Percentiles rank a stretch among this genome's conserved stretches.
These are phyloP conservation scores for Mormyrus hasselquistii DNA, from an alignment of 2,797 vertebrate genomes.

Conservation along the genomic window DNA sequence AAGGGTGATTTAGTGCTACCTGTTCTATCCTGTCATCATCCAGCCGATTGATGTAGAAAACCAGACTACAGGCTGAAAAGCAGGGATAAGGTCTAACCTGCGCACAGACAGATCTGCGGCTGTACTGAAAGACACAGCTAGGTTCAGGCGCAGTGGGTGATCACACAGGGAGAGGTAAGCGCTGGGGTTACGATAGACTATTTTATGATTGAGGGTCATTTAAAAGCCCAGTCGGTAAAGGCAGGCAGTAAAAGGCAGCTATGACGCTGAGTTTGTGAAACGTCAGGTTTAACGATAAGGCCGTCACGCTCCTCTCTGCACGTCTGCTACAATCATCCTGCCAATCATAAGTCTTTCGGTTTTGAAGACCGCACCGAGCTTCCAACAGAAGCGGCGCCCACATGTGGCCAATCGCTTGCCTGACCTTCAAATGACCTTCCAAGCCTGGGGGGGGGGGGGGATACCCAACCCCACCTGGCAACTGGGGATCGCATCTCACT, in stretches of 20 bases:
- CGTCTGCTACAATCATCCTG: not conserved
- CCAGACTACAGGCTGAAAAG: not conserved
- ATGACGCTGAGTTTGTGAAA: not conserved
- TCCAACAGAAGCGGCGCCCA: not conserved
- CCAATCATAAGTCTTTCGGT: not conserved
- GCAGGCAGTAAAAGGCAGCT: not conserved
- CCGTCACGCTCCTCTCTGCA: not conserved
- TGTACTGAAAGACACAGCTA: not conserved
- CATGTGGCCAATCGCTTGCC: not conserved
- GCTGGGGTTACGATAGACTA: not conserved
- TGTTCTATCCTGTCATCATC: not conserved
- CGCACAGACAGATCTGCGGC: not conserved
- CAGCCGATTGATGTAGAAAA: not conserved
- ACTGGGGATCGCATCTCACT: not conserved
- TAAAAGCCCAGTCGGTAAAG: not conserved
- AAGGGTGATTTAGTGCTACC: not conserved
- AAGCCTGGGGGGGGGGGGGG: not conserved
- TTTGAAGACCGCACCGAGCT: not conserved
- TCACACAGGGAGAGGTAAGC: not conserved
- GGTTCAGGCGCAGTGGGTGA: not conserved
- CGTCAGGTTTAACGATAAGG: not conserved
- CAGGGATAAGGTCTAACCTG: too few relatives aligned
- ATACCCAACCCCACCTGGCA: not conserved
- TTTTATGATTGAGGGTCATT: not conserved
- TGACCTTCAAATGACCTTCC: not conserved